A percentile compares a stretch with the other conserved stretches of the same genome.
Conservation (phyloP, 2,888 invertebrate species). For the Dinocampus coccinellae region DNA sequence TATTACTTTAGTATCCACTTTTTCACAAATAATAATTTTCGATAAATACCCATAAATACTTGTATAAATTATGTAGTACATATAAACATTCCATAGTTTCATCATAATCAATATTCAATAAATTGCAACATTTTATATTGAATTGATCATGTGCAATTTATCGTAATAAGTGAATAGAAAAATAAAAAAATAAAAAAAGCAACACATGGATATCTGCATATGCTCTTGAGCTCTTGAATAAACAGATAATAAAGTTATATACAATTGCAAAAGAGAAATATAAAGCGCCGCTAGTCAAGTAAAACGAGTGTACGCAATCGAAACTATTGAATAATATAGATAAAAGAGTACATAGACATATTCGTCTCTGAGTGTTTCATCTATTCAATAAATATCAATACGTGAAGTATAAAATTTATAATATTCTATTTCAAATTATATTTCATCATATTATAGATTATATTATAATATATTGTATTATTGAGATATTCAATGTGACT, state of each 20-base stretch:
- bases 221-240: constrained; percentile 5
- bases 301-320: background rate
- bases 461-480: background rate
- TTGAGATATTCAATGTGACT: constrained; percentile 10
- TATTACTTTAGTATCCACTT: too few relatives aligned
- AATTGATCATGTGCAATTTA: constrained; percentile 15
- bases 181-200: background rate
- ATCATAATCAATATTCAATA: too few relatives aligned
- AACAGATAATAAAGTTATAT: constrained; percentile 15
- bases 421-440: constrained; percentile 1
- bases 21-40: too few relatives aligned
- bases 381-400: background rate
- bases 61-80: too few relatives aligned
- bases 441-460: background rate
- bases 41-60: too few relatives aligned
- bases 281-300: background rate
- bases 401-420: background rate
- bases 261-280: background rate
- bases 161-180: constrained; percentile 7
- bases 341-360: constrained; percentile 22
- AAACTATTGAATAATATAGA: background rate
- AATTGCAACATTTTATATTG: too few relatives aligned
- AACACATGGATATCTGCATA: constrained; percentile 4
- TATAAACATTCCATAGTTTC: too few relatives aligned
- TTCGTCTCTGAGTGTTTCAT: background rate